Conservation (phyloP, 2,888 invertebrate species). For the Ochropleura leucogaster region DNA sequence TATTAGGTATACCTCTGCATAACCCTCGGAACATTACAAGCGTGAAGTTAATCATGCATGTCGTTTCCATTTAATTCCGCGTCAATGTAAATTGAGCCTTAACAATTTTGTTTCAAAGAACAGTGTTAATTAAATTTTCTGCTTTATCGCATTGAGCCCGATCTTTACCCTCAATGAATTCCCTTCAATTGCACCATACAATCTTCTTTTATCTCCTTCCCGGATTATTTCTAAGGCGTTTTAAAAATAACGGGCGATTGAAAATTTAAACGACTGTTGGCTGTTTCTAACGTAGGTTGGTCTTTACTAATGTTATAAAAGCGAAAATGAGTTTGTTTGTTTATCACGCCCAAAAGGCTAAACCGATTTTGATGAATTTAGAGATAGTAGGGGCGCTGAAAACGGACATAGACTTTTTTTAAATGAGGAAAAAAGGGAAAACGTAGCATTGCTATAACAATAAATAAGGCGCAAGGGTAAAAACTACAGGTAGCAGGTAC, state of each 20-base stretch:
- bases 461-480: too few relatives aligned
- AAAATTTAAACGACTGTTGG: slow-evolving; percentile 22
- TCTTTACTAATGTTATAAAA: too few relatives aligned
- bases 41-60: neutral
- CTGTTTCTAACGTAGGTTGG: neutral
- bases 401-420: too few relatives aligned
- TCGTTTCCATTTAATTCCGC: neutral
- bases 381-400: too few relatives aligned
- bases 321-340: too few relatives aligned
- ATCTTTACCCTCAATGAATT: slow-evolving; percentile 44
- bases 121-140: slow-evolving; percentile 60
- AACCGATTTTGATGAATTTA: too few relatives aligned
- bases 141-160: slow-evolving; percentile 47
- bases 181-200: slow-evolving; percentile 39
- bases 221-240: slow-evolving; percentile 34
- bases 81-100: slow-evolving; percentile 11
- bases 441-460: too few relatives aligned
- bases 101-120: slow-evolving; percentile 48
- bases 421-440: too few relatives aligned
- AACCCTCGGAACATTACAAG: neutral
- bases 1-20: neutral
- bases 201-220: slow-evolving; percentile 47
- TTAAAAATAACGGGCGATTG: slow-evolving; percentile 19
- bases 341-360: too few relatives aligned
- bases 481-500: too few relatives aligned